Conservation (phyloP, 2,888 invertebrate species). For the Sclerodermus sp. region DNA sequence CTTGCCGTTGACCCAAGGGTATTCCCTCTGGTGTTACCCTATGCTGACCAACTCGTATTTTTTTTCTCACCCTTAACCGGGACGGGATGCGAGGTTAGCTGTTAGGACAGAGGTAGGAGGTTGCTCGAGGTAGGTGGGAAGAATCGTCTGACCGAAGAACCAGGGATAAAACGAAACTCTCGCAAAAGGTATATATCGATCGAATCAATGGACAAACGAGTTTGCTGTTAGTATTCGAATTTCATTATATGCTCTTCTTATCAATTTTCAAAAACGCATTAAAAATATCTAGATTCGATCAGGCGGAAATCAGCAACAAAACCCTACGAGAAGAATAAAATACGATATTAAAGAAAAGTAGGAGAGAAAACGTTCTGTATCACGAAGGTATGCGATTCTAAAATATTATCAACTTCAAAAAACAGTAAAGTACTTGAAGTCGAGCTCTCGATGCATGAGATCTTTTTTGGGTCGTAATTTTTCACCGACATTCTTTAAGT, state of each 20-base stretch:
- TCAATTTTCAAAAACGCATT: not conserved
- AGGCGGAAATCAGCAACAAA: too few species aligned
- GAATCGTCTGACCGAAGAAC: slow-evolving; percentile 8
- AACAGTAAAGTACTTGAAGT: too few species aligned
- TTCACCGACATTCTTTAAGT: slow-evolving; percentile 26
- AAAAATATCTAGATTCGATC: slow-evolving; percentile 5
- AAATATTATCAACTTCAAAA: too few species aligned
- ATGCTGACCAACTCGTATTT: slow-evolving; percentile 39
- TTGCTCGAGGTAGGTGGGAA: not conserved
- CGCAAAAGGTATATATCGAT: not conserved
- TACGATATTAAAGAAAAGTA: too few species aligned
- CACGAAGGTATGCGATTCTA: too few species aligned
- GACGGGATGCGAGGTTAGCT: slow-evolving; percentile 34
- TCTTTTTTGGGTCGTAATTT: too few species aligned
- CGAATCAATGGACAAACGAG: not conserved
- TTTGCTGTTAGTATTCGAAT: too few species aligned
- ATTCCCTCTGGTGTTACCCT: slow-evolving; percentile 31
- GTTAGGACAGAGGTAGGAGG: slow-evolving; percentile 18
- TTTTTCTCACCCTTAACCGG: slow-evolving; percentile 33
- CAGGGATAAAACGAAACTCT: slow-evolving; percentile 19
- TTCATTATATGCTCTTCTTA: too few species aligned
- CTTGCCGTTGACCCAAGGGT: slow-evolving; percentile 32
- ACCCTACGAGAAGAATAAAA: too few species aligned
- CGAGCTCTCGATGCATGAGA: too few species aligned
- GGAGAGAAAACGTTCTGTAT: too few species aligned